These are phyloP conservation scores for Palloptera scutellata DNA, from an alignment of 2,888 invertebrate species.

Conservation along the genomic window DNA sequence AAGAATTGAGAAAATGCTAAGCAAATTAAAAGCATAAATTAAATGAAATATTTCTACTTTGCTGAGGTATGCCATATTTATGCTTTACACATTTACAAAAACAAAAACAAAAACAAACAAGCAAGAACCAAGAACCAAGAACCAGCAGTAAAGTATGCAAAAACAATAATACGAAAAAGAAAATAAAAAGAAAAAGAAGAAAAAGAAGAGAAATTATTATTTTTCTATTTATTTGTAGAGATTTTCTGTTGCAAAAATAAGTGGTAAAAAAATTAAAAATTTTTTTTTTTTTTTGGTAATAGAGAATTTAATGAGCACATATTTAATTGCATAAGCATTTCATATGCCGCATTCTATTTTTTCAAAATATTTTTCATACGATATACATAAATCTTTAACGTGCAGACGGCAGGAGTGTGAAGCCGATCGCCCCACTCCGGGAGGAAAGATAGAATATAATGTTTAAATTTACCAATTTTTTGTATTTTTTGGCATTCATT, in stretches of 20 bases:
- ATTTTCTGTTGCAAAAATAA: background rate
- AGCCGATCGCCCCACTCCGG: no score
- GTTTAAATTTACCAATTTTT: slow-evolving; percentile 25
- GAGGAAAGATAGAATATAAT: slow-evolving; percentile 6
- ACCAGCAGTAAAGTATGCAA: no score
- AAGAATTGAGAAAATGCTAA: slow-evolving; percentile 24
- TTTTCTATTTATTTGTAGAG: background rate
- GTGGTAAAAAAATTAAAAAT: background rate
- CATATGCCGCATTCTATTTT: slow-evolving; percentile 12
- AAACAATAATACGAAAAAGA: no score
- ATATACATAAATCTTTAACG: slow-evolving; percentile 3
- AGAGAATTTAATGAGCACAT: slow-evolving; percentile 12
- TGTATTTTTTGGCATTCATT: slow-evolving; percentile 10
- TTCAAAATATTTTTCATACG: background rate
- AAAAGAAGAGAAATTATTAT: no score
- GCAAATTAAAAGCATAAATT: slow-evolving; percentile 37
- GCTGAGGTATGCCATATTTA: no score
- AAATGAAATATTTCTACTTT: slow-evolving; percentile 32
- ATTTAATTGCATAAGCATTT: slow-evolving; percentile 25
- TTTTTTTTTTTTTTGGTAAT: background rate
- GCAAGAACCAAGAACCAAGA: no score
- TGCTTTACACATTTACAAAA: no score
- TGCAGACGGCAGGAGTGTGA: background rate
- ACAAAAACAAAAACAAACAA: no score
- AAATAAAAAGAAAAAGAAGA: no score